Conservation (phyloP, 2,888 invertebrate species). For the Drosophila bunnanda region DNA sequence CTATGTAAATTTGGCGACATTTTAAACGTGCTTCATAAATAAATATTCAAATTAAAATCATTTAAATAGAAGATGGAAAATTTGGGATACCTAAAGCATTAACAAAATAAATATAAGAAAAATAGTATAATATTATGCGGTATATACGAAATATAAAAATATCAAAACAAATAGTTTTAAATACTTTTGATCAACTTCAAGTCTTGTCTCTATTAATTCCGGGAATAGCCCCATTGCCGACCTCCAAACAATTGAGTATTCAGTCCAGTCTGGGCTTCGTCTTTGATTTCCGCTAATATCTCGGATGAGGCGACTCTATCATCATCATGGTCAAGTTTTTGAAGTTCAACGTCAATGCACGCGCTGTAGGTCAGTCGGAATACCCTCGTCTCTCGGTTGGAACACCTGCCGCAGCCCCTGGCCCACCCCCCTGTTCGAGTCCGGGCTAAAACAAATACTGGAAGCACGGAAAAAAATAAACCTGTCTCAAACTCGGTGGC, state of each 20-base stretch:
- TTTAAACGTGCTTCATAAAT: not conserved
- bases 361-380: slow-evolving; percentile 62
- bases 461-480: slow-evolving; percentile 11
- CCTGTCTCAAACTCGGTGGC: slow-evolving; percentile 38
- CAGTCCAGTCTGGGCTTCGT: not conserved
- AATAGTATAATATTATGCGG: no score
- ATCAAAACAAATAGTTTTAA: not conserved
- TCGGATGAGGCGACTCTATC: slow-evolving; percentile 5
- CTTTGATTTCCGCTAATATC: slow-evolving; percentile 19
- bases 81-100: no score
- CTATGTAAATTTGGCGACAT: not conserved
- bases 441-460: slow-evolving; percentile 6
- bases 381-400: not conserved
- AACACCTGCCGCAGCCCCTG: slow-evolving; percentile 7
- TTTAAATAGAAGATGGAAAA: not conserved
- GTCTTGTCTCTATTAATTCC: slow-evolving; percentile 9
- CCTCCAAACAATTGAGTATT: slow-evolving; percentile 1
- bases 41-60: not conserved
- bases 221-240: slow-evolving; percentile 17
- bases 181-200: not conserved
- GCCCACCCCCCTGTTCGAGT: not conserved
- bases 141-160: no score
- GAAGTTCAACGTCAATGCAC: slow-evolving; percentile 60
- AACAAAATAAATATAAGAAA: not conserved
- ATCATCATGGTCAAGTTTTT: slow-evolving; percentile 50